Conservation (phyloP, 2,888 invertebrate genomes). For the Steinernema scapterisci region DNA sequence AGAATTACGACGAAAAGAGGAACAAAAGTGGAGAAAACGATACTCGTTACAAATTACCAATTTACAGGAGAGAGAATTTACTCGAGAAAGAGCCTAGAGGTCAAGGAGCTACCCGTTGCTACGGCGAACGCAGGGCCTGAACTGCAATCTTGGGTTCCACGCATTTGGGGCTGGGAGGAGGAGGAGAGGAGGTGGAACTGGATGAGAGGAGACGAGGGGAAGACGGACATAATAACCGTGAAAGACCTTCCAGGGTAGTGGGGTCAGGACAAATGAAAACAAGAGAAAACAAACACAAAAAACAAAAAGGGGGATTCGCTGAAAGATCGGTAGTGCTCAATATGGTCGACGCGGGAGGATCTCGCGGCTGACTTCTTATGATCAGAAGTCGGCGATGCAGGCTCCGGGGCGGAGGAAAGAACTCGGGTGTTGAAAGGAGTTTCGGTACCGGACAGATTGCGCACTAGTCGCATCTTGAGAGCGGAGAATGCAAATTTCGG, state of each 20-base stretch:
- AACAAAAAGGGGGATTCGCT: constrained; percentile 4
- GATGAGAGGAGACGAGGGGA: background rate
- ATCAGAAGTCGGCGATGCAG: background rate
- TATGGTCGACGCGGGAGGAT: background rate
- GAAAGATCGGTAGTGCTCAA: constrained; percentile 33
- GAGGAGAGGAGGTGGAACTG: background rate
- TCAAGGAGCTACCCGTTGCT: constrained; percentile 31
- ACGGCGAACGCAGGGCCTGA: constrained; percentile 26
- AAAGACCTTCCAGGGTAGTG: constrained; percentile 31
- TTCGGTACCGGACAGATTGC: constrained; percentile 15
- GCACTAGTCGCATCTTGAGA: constrained; percentile 6
- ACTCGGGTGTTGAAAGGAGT: constrained; percentile 29
- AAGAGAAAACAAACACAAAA: background rate
- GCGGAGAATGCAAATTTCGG: background rate
- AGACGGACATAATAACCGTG: constrained; percentile 32
- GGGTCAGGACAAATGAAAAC: background rate
- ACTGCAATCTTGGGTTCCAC: constrained; percentile 16
- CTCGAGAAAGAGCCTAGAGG: constrained; percentile 3
- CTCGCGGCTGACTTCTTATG: background rate
- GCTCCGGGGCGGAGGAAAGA: background rate
- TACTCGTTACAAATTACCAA: background rate
- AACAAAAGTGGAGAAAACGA: background rate
- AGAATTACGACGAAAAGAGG: background rate
- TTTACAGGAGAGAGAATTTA: background rate
- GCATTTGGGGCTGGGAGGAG: too few relatives aligned